Conservation (phyloP, 2,888 invertebrate species). For the Calliphora vomitoria region DNA sequence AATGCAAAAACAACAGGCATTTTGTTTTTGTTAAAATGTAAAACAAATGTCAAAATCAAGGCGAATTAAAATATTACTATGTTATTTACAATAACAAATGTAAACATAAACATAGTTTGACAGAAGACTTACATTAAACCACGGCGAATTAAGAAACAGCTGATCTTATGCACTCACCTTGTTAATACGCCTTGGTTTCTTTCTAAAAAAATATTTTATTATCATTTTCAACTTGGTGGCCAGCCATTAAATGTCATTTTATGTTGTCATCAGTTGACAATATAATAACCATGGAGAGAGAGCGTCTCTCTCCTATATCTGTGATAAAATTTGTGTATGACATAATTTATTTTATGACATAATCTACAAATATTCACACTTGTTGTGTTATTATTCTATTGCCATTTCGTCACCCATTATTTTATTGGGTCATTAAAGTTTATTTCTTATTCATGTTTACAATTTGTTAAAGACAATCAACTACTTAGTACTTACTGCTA, state of each 20-base stretch:
- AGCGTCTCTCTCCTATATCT: background rate
- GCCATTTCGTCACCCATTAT: background rate
- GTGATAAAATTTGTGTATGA: constrained; percentile 1
- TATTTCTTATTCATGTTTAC: constrained; percentile 24
- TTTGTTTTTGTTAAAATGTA: too few relatives aligned
- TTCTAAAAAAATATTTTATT: too few relatives aligned
- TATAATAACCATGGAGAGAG: background rate
- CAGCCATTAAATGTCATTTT: background rate
- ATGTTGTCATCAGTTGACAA: background rate
- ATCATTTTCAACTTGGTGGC: background rate
- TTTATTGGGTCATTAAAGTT: constrained; percentile 31
- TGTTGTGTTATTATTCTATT: constrained; percentile 1
- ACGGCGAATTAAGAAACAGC: too few relatives aligned
- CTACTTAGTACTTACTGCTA: background rate
- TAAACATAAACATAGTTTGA: too few relatives aligned
- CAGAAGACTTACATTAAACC: too few relatives aligned
- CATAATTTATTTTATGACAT: constrained; percentile 57
- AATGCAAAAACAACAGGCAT: too few relatives aligned
- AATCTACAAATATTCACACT: constrained; percentile 28
- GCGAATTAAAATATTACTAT: too few relatives aligned
- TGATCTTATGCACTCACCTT: too few relatives aligned
- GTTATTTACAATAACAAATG: too few relatives aligned
- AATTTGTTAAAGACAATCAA: constrained; percentile 37
- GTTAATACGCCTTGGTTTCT: too few relatives aligned
- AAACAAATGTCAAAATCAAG: too few relatives aligned